Percentiles rank a stretch among this genome's conserved stretches.
Conservation (phyloP, 2,113 vertebrate genomes). For the Callorhinus ursinus region DNA sequence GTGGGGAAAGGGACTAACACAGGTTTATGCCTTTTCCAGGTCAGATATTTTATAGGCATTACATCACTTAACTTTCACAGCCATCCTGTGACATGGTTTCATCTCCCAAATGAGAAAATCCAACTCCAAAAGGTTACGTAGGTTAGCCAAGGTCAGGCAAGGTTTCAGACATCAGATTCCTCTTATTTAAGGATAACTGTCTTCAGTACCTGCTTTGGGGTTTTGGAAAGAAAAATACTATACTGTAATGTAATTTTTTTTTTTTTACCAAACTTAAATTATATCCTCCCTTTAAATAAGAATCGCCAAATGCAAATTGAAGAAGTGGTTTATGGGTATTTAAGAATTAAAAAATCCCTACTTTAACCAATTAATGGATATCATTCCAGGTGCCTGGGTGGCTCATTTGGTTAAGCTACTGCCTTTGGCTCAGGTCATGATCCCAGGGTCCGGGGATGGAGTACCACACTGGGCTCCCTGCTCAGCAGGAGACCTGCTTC, state of each 20-base stretch:
- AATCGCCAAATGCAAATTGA: neutral
- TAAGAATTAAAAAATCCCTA: neutral
- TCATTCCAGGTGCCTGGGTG: neutral
- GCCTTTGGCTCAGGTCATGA: no score
- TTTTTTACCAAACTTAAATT: neutral
- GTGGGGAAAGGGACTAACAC: neutral
- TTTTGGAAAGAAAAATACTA: neutral
- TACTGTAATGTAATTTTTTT: neutral
- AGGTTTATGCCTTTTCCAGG: neutral
- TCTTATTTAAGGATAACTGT: neutral
- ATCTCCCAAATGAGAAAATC: conserved; percentile 49
- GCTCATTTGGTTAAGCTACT: no score
- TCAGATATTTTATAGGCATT: neutral
- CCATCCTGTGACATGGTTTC: neutral
- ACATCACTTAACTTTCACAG: conserved; percentile 47
- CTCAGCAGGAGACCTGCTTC: no score
- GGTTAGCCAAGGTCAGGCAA: neutral
- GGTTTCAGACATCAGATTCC: neutral
- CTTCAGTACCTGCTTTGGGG: neutral
- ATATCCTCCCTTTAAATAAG: conserved; percentile 6
- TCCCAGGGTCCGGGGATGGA: no score
- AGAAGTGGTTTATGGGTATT: neutral
- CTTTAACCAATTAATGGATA: neutral
- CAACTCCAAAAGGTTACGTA: neutral
- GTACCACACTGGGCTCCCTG: no score